A percentile compares a stretch with the other conserved stretches of the same genome.
Conservation (phyloP, 2,113 vertebrate species). For the Hemicordylus capensis region DNA sequence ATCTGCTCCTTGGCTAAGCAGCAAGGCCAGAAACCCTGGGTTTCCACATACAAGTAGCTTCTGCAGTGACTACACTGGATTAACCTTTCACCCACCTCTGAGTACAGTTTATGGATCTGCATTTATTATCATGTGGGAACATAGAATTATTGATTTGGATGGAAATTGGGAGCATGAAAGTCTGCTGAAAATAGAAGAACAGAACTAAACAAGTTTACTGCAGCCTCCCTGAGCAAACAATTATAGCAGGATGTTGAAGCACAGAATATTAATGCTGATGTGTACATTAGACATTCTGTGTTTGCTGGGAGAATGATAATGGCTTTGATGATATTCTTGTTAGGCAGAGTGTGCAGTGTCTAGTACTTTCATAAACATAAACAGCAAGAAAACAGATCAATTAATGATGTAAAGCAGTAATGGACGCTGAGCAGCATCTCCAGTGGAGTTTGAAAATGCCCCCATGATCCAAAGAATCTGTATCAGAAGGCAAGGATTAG, state of each 20-base stretch:
- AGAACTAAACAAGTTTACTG: neutral
- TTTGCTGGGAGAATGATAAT: slow-evolving; percentile 26
- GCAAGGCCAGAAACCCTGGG: neutral
- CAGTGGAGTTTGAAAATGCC: neutral
- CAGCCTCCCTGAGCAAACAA: slow-evolving; percentile 3
- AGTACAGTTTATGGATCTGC: slow-evolving; percentile 12
- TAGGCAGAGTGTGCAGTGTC: neutral
- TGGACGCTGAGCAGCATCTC: neutral
- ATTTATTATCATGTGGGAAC: slow-evolving; percentile 15
- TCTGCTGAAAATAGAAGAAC: neutral
- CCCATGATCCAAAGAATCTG: neutral
- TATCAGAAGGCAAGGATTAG: neutral
- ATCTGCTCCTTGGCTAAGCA: neutral
- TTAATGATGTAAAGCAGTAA: neutral
- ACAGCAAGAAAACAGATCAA: neutral
- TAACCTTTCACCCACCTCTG: slow-evolving; percentile 28
- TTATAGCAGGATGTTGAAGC: neutral
- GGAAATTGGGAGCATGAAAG: slow-evolving; percentile 3
- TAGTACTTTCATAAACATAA: slow-evolving; percentile 21
- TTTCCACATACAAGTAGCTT: neutral
- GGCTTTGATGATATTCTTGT: slow-evolving; percentile 36
- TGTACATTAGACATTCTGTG: slow-evolving; percentile 12
- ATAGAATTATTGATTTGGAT: slow-evolving; percentile 21
- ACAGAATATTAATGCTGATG: slow-evolving; percentile 7
- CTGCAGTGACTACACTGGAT: slow-evolving; percentile 16